Evolutionary conservation across 2,113 vertebrate species (phyloP).

Genomic region (Etheostoma spectabile): DNA sequence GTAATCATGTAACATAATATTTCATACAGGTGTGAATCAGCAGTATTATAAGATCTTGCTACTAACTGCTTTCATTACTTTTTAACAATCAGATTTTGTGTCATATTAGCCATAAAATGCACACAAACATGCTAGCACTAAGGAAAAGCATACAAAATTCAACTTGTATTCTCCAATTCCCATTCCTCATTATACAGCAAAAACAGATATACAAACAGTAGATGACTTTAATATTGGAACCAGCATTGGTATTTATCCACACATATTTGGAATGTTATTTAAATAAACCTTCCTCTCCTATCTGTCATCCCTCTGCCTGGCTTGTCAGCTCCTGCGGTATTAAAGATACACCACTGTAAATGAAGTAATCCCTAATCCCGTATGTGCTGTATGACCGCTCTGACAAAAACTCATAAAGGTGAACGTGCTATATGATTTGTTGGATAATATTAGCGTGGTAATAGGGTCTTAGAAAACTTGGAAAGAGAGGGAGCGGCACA

Average conservation of each 20-base stretch:
- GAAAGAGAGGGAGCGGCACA: conserved; percentile 29
- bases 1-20: not conserved
- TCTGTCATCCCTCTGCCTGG: conserved; percentile 17
- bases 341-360: conserved; percentile 37
- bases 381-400: conserved; percentile 26
- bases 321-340: conserved; percentile 42
- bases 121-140: too few species aligned
- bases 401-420: conserved; percentile 60
- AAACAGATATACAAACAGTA: not conserved
- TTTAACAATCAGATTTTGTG: not conserved
- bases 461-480: conserved; percentile 51
- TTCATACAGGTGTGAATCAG: not conserved
- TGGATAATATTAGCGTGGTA: conserved; percentile 64
- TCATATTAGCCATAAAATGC: not conserved
- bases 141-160: not conserved
- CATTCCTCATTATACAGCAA: not conserved
- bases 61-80: not conserved
- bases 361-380: conserved; percentile 66
- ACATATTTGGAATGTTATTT: conserved; percentile 44
- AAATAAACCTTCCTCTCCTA: conserved; percentile 25
- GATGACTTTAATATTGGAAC: not conserved
- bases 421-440: conserved; percentile 55
- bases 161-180: not conserved
- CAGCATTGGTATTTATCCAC: conserved; percentile 29
- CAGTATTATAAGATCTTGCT: not conserved